These are phyloP conservation scores for Parapristionchus giblindavisi DNA, from an alignment of 2,888 invertebrate genomes.

Conservation along the genomic window DNA sequence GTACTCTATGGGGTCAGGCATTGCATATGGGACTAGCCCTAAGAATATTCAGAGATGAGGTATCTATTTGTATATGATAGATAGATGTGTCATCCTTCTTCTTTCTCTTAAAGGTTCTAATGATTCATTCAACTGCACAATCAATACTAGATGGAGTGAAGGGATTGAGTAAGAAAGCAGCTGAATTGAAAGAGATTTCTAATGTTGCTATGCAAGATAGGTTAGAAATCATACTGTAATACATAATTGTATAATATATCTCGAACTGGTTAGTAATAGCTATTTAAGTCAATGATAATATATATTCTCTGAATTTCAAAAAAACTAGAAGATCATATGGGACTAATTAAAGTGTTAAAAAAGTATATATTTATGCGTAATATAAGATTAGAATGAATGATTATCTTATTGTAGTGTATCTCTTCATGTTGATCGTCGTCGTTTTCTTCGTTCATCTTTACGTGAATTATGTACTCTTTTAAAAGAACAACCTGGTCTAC, in stretches of 20 bases:
- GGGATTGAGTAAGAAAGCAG: slow-evolving; percentile 77
- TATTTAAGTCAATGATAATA: no score
- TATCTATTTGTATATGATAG: neutral
- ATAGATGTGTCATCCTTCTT: neutral
- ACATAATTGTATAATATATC: no score
- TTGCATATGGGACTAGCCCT: slow-evolving; percentile 93
- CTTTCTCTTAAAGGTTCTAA: slow-evolving; percentile 73
- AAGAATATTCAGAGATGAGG: slow-evolving; percentile 91
- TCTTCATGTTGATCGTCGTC: slow-evolving; percentile 91
- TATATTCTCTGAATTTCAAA: no score
- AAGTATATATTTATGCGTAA: neutral
- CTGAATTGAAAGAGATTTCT: slow-evolving; percentile 96
- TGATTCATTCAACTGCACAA: slow-evolving; percentile 91
- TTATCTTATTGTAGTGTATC: slow-evolving; percentile 77
- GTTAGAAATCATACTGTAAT: slow-evolving; percentile 59
- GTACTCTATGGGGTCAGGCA: slow-evolving; percentile 85
- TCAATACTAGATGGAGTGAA: slow-evolving; percentile 93
- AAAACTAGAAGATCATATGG: no score
- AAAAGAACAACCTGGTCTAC: slow-evolving; percentile 94
- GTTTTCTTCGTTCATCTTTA: slow-evolving; percentile 91
- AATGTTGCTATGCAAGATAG: slow-evolving; percentile 89
- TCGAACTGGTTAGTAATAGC: no score
- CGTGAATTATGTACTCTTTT: slow-evolving; percentile 93
- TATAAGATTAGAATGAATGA: neutral
- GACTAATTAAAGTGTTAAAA: no score